Percentiles rank a stretch among this genome's conserved stretches.
Conservation (phyloP, 2,888 invertebrate species). For the Agriopis aurantiaria region DNA sequence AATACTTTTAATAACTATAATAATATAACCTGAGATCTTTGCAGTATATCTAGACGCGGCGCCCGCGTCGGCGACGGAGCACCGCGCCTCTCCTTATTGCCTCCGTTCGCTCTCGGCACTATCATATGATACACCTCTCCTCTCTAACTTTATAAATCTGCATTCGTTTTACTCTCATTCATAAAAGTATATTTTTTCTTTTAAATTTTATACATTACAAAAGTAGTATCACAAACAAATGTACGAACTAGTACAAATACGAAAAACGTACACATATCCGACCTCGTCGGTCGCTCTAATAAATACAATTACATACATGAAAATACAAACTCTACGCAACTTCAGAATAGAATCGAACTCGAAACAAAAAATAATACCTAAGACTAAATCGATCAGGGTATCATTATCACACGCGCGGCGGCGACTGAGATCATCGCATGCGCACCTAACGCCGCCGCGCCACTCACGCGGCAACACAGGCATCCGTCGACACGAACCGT, state of each 20-base stretch:
- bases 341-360: conserved; percentile 84
- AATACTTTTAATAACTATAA: conserved; percentile 85
- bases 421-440: conserved; percentile 78
- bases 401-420: conserved; percentile 82
- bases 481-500: conserved; percentile 67
- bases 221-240: conserved; percentile 87
- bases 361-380: conserved; percentile 84
- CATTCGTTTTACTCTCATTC: conserved; percentile 76
- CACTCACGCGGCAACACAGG: conserved; percentile 55
- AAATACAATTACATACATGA: conserved; percentile 83
- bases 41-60: conserved; percentile 64
- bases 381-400: conserved; percentile 80
- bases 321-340: conserved; percentile 81
- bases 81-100: conserved; percentile 62
- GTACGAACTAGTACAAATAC: conserved; percentile 86
- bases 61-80: conserved; percentile 43
- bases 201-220: conserved; percentile 85
- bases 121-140: conserved; percentile 65
- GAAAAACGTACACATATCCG: conserved; percentile 80
- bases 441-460: conserved; percentile 74
- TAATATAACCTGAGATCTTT: conserved; percentile 86
- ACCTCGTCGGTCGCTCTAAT: conserved; percentile 76
- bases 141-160: conserved; percentile 71
- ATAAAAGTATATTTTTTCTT: conserved; percentile 82
- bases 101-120: conserved; percentile 63